Conservation (phyloP, 2,113 vertebrate genomes). For the Chaetodon auriga region DNA sequence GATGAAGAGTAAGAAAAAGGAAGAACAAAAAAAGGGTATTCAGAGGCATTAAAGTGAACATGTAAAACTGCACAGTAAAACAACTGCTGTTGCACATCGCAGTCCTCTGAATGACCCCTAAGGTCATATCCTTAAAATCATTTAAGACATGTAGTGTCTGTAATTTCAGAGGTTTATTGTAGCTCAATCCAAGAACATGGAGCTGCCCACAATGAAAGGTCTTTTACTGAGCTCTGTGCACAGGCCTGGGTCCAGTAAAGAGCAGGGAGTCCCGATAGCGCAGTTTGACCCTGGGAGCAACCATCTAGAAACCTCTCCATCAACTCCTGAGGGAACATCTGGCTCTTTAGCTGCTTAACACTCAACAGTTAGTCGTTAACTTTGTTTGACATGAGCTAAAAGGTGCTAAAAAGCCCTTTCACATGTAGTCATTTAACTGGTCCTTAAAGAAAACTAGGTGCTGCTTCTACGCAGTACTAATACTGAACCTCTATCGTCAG, state of each 20-base stretch:
- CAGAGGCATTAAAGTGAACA: not conserved
- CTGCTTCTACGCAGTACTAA: too few species aligned
- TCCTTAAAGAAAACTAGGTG: not conserved
- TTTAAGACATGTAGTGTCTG: constrained; percentile 1
- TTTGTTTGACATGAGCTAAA: not conserved
- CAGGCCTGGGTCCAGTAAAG: not conserved
- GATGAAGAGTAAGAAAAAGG: not conserved
- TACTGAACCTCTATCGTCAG: too few species aligned
- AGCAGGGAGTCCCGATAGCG: not conserved
- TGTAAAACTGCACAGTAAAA: not conserved
- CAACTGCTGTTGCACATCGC: not conserved
- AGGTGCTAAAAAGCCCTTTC: not conserved
- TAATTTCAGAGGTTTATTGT: constrained; percentile 23
- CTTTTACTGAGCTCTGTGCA: not conserved
- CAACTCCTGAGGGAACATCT: not conserved
- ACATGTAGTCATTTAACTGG: not conserved
- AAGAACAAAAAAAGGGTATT: not conserved
- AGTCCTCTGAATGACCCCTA: not conserved
- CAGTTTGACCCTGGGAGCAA: not conserved
- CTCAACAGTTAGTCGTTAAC: not conserved
- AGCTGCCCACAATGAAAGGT: constrained; percentile 26
- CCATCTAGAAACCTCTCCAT: not conserved
- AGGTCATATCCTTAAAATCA: not conserved
- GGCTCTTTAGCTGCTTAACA: not conserved
- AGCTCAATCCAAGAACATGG: not conserved